Conservation (phyloP, 2,113 vertebrate genomes). For the Pterocles orientalis region DNA sequence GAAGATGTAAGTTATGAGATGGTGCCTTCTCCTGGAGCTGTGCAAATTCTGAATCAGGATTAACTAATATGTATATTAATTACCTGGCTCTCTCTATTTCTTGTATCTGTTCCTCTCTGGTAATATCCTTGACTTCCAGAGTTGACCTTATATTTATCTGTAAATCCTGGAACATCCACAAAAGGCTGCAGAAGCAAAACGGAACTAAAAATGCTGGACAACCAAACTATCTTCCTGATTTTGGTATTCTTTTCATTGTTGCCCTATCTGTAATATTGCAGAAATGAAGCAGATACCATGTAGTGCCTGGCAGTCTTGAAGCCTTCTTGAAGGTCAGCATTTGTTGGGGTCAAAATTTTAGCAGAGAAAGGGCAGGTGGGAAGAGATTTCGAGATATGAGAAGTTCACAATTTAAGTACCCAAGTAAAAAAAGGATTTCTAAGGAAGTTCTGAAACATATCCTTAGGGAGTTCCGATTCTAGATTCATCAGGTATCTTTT, state of each 20-base stretch:
- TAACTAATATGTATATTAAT: not conserved
- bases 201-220: not conserved
- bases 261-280: not conserved
- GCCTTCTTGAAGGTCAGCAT: not conserved
- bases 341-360: not conserved
- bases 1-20: not conserved
- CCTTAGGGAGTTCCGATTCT: not conserved
- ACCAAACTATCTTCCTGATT: not conserved
- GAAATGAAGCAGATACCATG: not conserved
- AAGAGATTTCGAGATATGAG: not conserved
- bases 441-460: not conserved
- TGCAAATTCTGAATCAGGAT: not conserved
- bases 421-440: not conserved
- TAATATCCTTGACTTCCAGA: not conserved
- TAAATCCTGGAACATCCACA: not conserved
- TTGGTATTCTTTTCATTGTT: not conserved
- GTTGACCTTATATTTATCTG: not conserved
- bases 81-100: not conserved
- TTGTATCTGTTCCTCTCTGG: not conserved
- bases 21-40: not conserved
- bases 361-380: not conserved
- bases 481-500: not conserved
- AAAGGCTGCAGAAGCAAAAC: not conserved
- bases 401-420: not conserved
- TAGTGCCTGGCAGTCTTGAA: not conserved